Conservation (phyloP, 92 coral and sea anemone species). For the Paramuricea clavata region DNA sequence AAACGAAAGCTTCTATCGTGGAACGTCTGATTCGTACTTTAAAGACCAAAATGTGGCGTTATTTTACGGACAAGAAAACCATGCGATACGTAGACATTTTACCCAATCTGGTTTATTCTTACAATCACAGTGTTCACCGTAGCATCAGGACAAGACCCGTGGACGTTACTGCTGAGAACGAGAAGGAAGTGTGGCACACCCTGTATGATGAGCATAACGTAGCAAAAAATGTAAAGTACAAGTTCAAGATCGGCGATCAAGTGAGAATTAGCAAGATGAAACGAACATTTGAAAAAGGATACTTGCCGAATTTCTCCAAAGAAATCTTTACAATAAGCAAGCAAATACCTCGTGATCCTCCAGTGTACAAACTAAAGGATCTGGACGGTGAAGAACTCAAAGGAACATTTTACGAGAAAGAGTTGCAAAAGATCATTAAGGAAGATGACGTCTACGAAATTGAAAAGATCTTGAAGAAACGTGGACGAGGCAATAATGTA, state of each 20-base stretch:
- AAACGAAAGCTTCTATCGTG: slow-evolving; percentile 38
- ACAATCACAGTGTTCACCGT: slow-evolving; percentile 51
- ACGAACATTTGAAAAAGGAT: neutral
- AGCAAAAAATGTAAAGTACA: neutral
- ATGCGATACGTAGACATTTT: slow-evolving; percentile 45
- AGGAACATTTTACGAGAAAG: slow-evolving; percentile 45
- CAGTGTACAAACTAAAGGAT: neutral
- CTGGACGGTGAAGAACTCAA: slow-evolving; percentile 14
- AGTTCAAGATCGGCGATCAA: slow-evolving; percentile 10
- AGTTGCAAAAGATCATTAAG: slow-evolving; percentile 30
- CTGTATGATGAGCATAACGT: neutral
- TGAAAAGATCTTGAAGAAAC: slow-evolving; percentile 26
- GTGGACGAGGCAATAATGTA: slow-evolving; percentile 29
- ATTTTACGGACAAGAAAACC: slow-evolving; percentile 42
- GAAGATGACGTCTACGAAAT: slow-evolving; percentile 11
- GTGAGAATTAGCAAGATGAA: neutral
- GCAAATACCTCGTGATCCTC: neutral
- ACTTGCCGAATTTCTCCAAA: neutral
- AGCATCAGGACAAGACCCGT: slow-evolving; percentile 53
- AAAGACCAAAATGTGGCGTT: slow-evolving; percentile 38
- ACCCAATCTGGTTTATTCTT: slow-evolving; percentile 31
- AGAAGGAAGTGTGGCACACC: slow-evolving; percentile 17
- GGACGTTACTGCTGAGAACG: slow-evolving; percentile 46
- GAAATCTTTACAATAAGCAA: neutral
- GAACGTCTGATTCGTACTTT: slow-evolving; percentile 37